A percentile compares a stretch with the other conserved stretches of the same genome.
Conservation (phyloP, 2,797 vertebrate species). For the Peromyscus melanophrys region DNA sequence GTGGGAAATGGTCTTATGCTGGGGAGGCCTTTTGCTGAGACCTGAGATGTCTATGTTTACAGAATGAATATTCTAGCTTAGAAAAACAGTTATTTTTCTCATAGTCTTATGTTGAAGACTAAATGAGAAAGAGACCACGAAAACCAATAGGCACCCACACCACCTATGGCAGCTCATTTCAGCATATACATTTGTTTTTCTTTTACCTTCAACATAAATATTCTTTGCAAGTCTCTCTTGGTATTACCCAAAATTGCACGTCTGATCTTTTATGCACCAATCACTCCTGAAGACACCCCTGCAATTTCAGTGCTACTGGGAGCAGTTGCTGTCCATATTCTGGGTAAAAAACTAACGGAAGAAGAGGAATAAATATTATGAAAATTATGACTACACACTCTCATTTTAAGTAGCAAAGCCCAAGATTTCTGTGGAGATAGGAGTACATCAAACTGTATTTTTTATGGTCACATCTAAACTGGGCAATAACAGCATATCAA, state of each 20-base stretch:
- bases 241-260: slow-evolving; percentile 84
- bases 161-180: slow-evolving; percentile 84
- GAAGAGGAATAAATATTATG: slow-evolving; percentile 87
- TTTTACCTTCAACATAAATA: slow-evolving; percentile 85
- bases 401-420: slow-evolving; percentile 78
- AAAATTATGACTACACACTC: slow-evolving; percentile 83
- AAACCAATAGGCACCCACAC: slow-evolving; percentile 78
- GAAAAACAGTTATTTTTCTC: slow-evolving; percentile 55
- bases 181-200: slow-evolving; percentile 88
- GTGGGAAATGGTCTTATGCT: slow-evolving; percentile 58
- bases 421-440: slow-evolving; percentile 77
- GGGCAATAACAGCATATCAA: slow-evolving; percentile 87
- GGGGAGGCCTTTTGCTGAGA: slow-evolving; percentile 55
- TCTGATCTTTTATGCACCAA: slow-evolving; percentile 87
- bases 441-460: slow-evolving; percentile 84
- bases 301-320: slow-evolving; percentile 86
- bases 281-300: slow-evolving; percentile 84
- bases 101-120: slow-evolving; percentile 70
- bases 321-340: slow-evolving; percentile 84
- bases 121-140: slow-evolving; percentile 85
- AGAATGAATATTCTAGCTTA: slow-evolving; percentile 62
- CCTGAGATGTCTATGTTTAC: slow-evolving; percentile 64
- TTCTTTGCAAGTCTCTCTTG: slow-evolving; percentile 86
- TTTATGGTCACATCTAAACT: slow-evolving; percentile 89
- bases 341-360: slow-evolving; percentile 80